These are phyloP conservation scores for Colletes latitarsis DNA, from an alignment of 1,140 invertebrate genomes.

Conservation along the genomic window DNA sequence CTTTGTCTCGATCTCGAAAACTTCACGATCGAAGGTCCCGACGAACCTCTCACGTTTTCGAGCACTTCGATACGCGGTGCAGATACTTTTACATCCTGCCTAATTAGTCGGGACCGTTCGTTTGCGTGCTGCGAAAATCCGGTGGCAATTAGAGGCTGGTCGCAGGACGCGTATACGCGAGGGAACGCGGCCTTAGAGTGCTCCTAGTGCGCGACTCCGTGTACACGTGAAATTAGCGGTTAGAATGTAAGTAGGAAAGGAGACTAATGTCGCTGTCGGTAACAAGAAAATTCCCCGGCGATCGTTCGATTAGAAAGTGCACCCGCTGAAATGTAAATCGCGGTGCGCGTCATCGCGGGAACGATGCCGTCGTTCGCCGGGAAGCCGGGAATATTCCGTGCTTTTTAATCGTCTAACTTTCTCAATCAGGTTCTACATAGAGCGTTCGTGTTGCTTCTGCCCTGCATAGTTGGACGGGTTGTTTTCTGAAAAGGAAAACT, in stretches of 20 bases:
- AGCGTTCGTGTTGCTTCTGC: background rate
- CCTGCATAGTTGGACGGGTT: background rate
- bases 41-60: no score
- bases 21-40: no score
- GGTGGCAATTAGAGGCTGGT: background rate
- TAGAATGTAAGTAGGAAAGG: constrained; percentile 64
- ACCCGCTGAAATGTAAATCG: constrained; percentile 46
- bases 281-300: constrained; percentile 59
- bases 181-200: background rate
- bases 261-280: constrained; percentile 67
- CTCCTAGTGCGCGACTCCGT: constrained; percentile 8
- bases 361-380: background rate
- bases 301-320: constrained; percentile 64
- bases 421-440: background rate
- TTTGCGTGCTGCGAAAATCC: no score
- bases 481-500: background rate
- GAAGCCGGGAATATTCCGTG: constrained; percentile 12
- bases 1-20: no score
- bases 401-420: constrained; percentile 44
- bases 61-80: no score
- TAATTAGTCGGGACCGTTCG: no score
- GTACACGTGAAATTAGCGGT: constrained; percentile 43
- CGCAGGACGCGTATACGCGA: no score
- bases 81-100: no score
- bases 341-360: background rate